These are phyloP conservation scores for Smittia aterrima DNA, from an alignment of 2,888 invertebrate genomes.

Conservation along the genomic window DNA sequence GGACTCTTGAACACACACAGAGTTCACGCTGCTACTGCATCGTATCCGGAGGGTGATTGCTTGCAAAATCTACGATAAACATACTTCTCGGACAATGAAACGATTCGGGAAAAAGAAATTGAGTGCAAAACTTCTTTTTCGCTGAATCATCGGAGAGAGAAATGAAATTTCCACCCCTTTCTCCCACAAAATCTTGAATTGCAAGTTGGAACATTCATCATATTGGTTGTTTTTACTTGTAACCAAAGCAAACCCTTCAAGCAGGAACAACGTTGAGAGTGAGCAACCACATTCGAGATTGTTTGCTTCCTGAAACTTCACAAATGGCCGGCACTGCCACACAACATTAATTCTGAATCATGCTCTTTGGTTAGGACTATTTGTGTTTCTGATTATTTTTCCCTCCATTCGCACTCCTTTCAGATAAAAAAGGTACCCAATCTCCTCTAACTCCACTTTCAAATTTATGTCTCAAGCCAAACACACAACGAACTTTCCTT, in stretches of 20 bases:
- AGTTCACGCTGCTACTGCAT: background rate
- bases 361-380: slow-evolving; percentile 29
- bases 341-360: slow-evolving; percentile 33
- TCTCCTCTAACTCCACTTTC: background rate
- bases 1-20: background rate
- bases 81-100: slow-evolving; percentile 31
- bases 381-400: slow-evolving; percentile 27
- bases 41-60: slow-evolving; percentile 31
- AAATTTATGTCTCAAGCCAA: slow-evolving; percentile 7
- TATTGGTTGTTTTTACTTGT: background rate
- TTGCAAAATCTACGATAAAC: slow-evolving; percentile 27
- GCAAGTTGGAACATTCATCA: no score
- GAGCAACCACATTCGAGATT: background rate
- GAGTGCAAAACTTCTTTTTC: background rate
- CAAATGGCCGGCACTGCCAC: slow-evolving; percentile 27
- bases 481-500: slow-evolving; percentile 2
- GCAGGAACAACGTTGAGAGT: background rate
- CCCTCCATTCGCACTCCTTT: background rate
- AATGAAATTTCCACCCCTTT: background rate
- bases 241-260: background rate
- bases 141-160: background rate
- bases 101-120: background rate
- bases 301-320: background rate
- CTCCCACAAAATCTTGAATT: background rate
- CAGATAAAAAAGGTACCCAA: slow-evolving; percentile 8